Percentiles rank a stretch among this genome's conserved stretches.
These are phyloP conservation scores for Neodiprion lecontei DNA, from an alignment of 1,140 invertebrate genomes.

Conservation along the genomic window DNA sequence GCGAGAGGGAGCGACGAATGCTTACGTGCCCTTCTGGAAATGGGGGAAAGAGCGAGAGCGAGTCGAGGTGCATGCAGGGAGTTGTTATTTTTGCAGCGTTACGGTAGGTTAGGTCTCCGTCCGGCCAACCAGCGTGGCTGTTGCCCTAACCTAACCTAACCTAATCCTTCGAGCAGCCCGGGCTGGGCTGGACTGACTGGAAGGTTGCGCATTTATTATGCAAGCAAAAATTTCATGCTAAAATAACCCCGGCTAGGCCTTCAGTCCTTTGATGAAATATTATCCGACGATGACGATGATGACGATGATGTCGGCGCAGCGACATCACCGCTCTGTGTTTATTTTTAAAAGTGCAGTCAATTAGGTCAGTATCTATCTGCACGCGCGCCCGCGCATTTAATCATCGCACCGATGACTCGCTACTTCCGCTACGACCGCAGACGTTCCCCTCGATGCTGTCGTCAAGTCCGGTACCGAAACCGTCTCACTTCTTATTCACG, in stretches of 20 bases:
- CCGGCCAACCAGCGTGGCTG: neutral
- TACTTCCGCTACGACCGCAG: too few relatives aligned
- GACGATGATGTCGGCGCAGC: too few relatives aligned
- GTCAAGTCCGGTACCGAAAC: too few relatives aligned
- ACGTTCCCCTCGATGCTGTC: too few relatives aligned
- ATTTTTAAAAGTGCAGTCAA: neutral
- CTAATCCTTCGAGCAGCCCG: constrained; percentile 48
- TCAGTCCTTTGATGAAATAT: neutral
- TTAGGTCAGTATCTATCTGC: neutral
- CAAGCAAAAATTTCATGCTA: constrained; percentile 3
- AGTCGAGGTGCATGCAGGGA: neutral
- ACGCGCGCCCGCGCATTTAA: too few relatives aligned
- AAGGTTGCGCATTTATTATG: constrained; percentile 3
- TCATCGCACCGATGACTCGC: too few relatives aligned
- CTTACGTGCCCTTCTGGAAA: neutral
- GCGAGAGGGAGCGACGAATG: neutral
- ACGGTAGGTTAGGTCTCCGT: constrained; percentile 39
- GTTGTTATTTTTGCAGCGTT: constrained; percentile 26
- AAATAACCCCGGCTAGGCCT: neutral
- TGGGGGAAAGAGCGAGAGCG: neutral
- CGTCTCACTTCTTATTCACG: too few relatives aligned
- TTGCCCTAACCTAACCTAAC: constrained; percentile 56
- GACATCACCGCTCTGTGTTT: neutral
- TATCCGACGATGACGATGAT: neutral
- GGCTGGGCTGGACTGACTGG: neutral